A percentile compares a stretch with the other conserved stretches of the same genome.
Conservation (phyloP, 2,888 invertebrate genomes). For the Heliothis peltigera region DNA sequence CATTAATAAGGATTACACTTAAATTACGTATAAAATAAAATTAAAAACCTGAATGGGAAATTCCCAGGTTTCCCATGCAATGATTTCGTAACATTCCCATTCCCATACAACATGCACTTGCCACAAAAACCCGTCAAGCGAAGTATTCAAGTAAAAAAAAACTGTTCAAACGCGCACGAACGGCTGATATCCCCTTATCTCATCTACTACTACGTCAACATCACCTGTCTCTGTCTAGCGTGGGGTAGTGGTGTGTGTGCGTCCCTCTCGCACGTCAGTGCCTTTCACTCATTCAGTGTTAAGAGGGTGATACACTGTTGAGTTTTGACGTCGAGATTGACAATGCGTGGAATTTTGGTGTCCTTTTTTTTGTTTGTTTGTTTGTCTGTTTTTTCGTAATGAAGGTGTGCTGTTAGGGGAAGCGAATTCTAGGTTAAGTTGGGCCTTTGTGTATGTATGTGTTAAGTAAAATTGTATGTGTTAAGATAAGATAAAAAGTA, state of each 20-base stretch:
- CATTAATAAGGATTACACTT: no score
- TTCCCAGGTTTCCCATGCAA: constrained; percentile 11
- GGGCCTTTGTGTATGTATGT: no score
- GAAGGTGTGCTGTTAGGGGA: background rate
- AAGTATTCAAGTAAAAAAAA: constrained; percentile 74
- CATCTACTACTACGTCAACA: constrained; percentile 89
- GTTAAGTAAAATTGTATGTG: no score
- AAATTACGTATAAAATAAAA: no score
- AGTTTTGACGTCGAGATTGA: constrained; percentile 49
- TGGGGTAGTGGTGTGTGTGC: constrained; percentile 57
- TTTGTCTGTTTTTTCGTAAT: background rate
- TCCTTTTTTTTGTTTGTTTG: background rate
- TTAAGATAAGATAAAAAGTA: no score
- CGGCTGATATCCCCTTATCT: constrained; percentile 89
- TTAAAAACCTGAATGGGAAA: background rate
- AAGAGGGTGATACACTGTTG: constrained; percentile 50
- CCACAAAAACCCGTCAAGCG: constrained; percentile 53
- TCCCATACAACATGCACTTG: constrained; percentile 49
- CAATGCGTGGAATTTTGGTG: constrained; percentile 18
- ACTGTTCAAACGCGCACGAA: constrained; percentile 75
- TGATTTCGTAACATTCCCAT: constrained; percentile 28
- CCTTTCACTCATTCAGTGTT: constrained; percentile 72
- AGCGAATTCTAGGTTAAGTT: no score
- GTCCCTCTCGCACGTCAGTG: constrained; percentile 71
- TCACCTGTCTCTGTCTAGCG: constrained; percentile 75